Base-by-base conservation (phyloP, 2,113 vertebrate species). In the Dasyurus viverrinus region DNA sequence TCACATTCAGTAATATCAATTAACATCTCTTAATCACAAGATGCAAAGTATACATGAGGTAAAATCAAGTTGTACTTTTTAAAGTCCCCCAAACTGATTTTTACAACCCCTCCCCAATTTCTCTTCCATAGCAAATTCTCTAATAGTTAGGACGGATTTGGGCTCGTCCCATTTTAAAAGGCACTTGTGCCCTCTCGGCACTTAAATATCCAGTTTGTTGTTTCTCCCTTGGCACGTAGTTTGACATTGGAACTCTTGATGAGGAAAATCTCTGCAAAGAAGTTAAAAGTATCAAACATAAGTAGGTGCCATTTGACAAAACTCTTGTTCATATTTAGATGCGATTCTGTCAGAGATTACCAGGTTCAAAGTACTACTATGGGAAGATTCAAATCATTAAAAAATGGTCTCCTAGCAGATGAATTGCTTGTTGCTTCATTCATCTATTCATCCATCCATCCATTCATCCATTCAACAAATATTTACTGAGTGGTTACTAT, bases 221-320 rank as follows among this genome's bases (percentile, higher is more conserved):
- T 92, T 60, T 95, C 25, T 93, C 92, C 90, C 26, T 94, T 95
- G 91, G 95, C 94, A 76, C 25, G 47, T 89, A 92, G 92, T 27
- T 94, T 95, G 93, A 57, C 7, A 90, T 93, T 92, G 89, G 24
- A 54, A 30, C 42, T 48, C 60, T 57, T 92, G 55, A 7, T 57
- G 89, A 76, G 2, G 93, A 55, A 96, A 76, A 84, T 84, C 53
- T 92, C 96, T 98, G 91, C 36, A 98, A 97, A 19, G 25, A 93
- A 97, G 47, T 95, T 95, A 94, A 96, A 96, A 96, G 94, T 90
- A 94, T 46, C 16, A 95, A 96, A 91, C 7, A 9, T 89, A 91
- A 96, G 92, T 95, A 92, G 90, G 54, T 55, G 4, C 7, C 46
- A 96, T 89, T 95, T 93, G 94, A 93, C 92, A 93, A 36, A 93